Percentiles rank a stretch among this genome's conserved stretches.
These are phyloP conservation scores for Apoda limacodes DNA, from an alignment of 2,888 invertebrate species.

Conservation along the genomic window DNA sequence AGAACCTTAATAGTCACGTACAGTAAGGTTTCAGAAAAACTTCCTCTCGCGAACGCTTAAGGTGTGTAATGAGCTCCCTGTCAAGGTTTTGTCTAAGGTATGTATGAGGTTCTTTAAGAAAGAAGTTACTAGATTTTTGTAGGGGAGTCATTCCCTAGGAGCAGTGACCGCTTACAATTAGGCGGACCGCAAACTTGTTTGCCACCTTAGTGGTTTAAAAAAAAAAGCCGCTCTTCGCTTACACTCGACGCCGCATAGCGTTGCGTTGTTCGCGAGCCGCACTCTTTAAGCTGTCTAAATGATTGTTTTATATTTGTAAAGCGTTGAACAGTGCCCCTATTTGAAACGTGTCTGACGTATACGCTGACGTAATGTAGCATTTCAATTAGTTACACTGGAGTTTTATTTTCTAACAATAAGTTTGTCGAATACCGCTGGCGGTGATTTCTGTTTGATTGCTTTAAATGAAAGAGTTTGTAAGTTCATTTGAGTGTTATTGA, in stretches of 20 bases:
- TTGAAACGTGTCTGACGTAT: slow-evolving; percentile 22
- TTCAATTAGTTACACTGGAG: slow-evolving; percentile 54
- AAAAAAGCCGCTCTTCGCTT: slow-evolving; percentile 8
- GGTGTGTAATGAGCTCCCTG: too few relatives aligned
- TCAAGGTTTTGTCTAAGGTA: too few relatives aligned
- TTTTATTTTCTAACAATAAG: slow-evolving; percentile 50
- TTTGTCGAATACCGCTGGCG: slow-evolving; percentile 32
- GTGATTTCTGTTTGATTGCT: slow-evolving; percentile 35
- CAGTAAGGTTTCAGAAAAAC: too few relatives aligned
- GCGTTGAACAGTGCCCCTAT: slow-evolving; percentile 55
- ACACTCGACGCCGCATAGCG: slow-evolving; percentile 34
- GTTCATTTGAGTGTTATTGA: slow-evolving; percentile 26
- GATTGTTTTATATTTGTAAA: slow-evolving; percentile 68
- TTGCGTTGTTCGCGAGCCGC: slow-evolving; percentile 42
- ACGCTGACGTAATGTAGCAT: slow-evolving; percentile 55
- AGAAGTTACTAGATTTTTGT: too few relatives aligned
- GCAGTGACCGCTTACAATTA: background rate
- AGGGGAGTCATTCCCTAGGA: too few relatives aligned
- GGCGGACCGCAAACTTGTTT: too few relatives aligned
- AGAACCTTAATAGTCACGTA: too few relatives aligned
- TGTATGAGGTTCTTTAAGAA: too few relatives aligned
- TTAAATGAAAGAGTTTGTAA: slow-evolving; percentile 25
- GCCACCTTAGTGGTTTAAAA: too few relatives aligned
- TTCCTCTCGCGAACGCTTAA: too few relatives aligned
- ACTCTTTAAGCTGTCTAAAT: slow-evolving; percentile 63